Evolutionary conservation across 2,888 invertebrate species (phyloP).

Genomic region (Girardia tigrina): DNA sequence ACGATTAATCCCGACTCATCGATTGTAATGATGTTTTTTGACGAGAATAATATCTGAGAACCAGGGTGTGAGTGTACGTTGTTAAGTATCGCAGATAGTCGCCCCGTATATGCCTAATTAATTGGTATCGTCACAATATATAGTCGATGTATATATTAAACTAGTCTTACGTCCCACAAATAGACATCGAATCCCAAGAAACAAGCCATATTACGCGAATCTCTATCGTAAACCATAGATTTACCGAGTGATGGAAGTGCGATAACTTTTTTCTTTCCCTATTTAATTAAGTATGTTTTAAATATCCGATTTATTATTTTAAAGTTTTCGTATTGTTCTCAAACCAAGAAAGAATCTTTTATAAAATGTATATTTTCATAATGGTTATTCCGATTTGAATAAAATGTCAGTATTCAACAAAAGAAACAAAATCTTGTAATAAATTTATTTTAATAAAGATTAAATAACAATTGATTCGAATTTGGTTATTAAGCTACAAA

Average conservation of each 20-base stretch:
- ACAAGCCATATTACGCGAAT: not conserved
- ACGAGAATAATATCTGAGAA: not conserved
- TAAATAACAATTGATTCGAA: no score
- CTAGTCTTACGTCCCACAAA: not conserved
- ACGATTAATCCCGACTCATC: not conserved
- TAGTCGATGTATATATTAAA: no score
- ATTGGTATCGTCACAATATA: no score
- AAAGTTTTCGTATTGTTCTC: no score
- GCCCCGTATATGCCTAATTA: not conserved
- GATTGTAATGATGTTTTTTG: not conserved
- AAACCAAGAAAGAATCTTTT: no score
- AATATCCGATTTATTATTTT: no score
- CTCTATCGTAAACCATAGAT: not conserved
- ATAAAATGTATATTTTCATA: no score
- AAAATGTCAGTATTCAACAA: no score
- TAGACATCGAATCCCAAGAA: conserved; percentile 4
- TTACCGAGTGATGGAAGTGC: not conserved
- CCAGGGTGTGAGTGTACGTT: not conserved
- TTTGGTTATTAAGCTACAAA: no score
- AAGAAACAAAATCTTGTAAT: no score
- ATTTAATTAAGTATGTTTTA: not conserved
- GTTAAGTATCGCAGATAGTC: not conserved
- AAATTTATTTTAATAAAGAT: no score
- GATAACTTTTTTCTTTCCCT: conserved; percentile 5
- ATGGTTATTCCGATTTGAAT: no score